These are phyloP conservation scores for Leptopilina boulardi DNA, from an alignment of 1,140 invertebrate genomes.

Conservation along the genomic window DNA sequence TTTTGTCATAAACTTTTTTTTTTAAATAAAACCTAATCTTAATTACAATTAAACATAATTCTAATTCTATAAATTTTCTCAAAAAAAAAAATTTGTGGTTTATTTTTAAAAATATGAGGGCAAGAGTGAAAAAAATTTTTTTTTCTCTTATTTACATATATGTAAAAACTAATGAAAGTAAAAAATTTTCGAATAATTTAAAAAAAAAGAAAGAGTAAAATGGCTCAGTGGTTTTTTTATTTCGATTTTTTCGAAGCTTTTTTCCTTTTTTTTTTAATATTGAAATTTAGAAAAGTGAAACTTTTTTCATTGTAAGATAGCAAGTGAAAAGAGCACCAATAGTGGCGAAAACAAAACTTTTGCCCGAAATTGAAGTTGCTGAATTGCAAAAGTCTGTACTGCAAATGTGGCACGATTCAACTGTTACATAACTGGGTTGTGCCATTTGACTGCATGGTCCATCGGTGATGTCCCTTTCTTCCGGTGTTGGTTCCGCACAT, in stretches of 20 bases:
- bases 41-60: too few relatives aligned
- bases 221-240: background rate
- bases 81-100: too few relatives aligned
- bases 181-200: too few relatives aligned
- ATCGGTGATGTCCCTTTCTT: slow-evolving; percentile 73
- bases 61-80: too few relatives aligned
- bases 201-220: too few relatives aligned
- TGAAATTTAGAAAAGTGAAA: slow-evolving; percentile 3
- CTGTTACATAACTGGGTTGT: slow-evolving; percentile 72
- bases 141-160: too few relatives aligned
- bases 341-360: slow-evolving; percentile 47
- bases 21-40: too few relatives aligned
- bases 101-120: too few relatives aligned
- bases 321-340: slow-evolving; percentile 48
- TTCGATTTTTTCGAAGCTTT: background rate
- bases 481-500: slow-evolving; percentile 77
- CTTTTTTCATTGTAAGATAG: slow-evolving; percentile 47
- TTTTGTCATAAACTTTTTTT: too few relatives aligned
- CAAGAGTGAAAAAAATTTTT: too few relatives aligned
- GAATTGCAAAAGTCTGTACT: slow-evolving; percentile 78
- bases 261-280: background rate
- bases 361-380: slow-evolving; percentile 67
- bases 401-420: slow-evolving; percentile 77
- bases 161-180: too few relatives aligned
- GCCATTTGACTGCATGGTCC: slow-evolving; percentile 74